Percentiles rank a stretch among this genome's conserved stretches.
phyloP scores from a whole-genome alignment of 2,113 vertebrate species.

The Galemys pyrenaicus region DNA sequence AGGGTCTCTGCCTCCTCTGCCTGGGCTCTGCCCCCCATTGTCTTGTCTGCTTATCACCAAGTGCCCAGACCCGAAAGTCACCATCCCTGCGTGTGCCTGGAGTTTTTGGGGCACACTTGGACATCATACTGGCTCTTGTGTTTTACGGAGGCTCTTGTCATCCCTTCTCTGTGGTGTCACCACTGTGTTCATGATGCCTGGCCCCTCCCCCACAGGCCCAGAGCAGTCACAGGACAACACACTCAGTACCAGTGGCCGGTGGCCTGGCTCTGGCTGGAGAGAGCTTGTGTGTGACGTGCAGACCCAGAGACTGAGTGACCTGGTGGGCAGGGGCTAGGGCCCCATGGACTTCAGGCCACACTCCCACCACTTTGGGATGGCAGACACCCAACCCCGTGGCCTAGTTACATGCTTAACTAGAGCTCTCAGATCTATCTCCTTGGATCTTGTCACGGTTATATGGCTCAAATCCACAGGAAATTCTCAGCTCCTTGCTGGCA shows the following conservation, averaged over 20 bases:
- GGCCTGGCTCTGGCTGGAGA: not conserved
- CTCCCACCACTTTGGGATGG: not conserved
- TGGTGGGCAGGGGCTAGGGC: not conserved
- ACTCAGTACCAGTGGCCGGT: not conserved
- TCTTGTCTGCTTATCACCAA: not conserved
- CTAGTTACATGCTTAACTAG: not conserved
- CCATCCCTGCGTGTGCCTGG: not conserved
- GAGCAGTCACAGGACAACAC: not conserved
- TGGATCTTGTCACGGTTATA: not conserved
- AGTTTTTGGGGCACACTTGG: not conserved
- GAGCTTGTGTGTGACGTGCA: not conserved
- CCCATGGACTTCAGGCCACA: not conserved
- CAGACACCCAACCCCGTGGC: not conserved
- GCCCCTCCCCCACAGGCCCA: not conserved
- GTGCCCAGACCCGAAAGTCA: not conserved
- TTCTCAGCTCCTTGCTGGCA: not conserved
- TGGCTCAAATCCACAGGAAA: not conserved
- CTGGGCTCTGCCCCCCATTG: not conserved
- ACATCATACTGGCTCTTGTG: rapidly evolving
- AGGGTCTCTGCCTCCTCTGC: not conserved
- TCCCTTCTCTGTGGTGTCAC: not conserved
- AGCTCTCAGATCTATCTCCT: not conserved
- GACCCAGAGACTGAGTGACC: not conserved
- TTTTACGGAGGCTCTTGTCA: not conserved
- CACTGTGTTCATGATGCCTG: not conserved